phyloP scores from a whole-genome alignment of 2,797 vertebrate genomes.

The Botia kubotai region DNA sequence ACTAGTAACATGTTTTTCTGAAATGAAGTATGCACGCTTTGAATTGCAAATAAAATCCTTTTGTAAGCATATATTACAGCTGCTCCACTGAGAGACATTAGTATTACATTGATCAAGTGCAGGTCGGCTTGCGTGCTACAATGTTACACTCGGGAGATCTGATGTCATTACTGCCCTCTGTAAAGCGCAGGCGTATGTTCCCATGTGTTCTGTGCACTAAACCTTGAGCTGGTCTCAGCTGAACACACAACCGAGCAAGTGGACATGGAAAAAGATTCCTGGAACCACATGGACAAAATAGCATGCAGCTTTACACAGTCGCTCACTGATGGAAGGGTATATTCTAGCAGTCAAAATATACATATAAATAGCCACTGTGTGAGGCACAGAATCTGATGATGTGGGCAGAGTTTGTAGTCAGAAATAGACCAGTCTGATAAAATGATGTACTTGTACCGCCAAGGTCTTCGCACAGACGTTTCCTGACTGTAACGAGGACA shows the following conservation, averaged over 20 bases:
- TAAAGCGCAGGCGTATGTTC: conserved; percentile 9
- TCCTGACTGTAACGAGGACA: conserved; percentile 8
- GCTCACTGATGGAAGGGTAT: conserved; percentile 34
- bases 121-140: neutral
- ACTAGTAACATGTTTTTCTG: too few species aligned
- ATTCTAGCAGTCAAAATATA: conserved; percentile 19
- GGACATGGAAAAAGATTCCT: conserved; percentile 33
- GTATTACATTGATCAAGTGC: conserved; percentile 3
- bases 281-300: conserved; percentile 33
- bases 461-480: conserved; percentile 35
- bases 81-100: neutral
- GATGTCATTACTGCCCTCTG: conserved; percentile 8
- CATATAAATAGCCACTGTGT: conserved; percentile 27
- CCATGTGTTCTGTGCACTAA: conserved; percentile 12
- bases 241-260: conserved; percentile 10
- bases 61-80: neutral
- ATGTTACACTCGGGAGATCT: neutral
- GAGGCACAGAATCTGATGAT: conserved; percentile 38
- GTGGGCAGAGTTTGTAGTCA: conserved; percentile 22
- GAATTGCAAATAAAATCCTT: neutral
- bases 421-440: conserved; percentile 40
- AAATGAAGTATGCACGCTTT: neutral
- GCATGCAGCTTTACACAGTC: conserved; percentile 14
- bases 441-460: conserved; percentile 25
- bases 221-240: conserved; percentile 23